These are phyloP conservation scores for Temnopleurus reevesii DNA, from an alignment of 53 echinoderm and acorn worm species.

Conservation along the genomic window DNA sequence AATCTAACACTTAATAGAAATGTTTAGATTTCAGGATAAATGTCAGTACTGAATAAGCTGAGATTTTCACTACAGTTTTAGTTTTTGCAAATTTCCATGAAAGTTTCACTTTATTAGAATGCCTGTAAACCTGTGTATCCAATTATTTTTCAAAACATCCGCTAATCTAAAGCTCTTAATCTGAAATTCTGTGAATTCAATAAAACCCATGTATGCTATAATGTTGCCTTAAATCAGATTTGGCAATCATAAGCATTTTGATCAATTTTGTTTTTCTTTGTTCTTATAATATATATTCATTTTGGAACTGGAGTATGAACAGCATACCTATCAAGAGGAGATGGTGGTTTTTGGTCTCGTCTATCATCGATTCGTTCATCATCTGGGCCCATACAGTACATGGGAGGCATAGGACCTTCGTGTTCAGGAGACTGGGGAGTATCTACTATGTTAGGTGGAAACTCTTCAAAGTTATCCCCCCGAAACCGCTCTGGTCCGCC, in stretches of 20 bases:
- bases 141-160: too few species aligned
- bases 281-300: not conserved
- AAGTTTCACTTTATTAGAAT: too few species aligned
- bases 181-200: too few species aligned
- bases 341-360: not conserved
- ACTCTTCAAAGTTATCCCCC: not conserved
- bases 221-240: too few species aligned
- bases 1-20: not conserved
- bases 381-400: not conserved
- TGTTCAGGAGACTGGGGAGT: constrained; percentile 26
- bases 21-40: not conserved
- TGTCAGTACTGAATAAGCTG: too few species aligned
- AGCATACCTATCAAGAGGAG: constrained; percentile 5
- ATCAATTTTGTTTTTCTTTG: not conserved
- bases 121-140: too few species aligned
- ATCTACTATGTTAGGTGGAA: constrained; percentile 23
- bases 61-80: too few species aligned
- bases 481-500: not conserved
- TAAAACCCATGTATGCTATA: too few species aligned
- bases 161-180: too few species aligned
- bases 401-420: not conserved
- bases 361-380: not conserved
- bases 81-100: too few species aligned
- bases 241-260: too few species aligned
- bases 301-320: not conserved